Conservation (phyloP, 2,113 vertebrate genomes). For the Sarotherodon lohbergeri region DNA sequence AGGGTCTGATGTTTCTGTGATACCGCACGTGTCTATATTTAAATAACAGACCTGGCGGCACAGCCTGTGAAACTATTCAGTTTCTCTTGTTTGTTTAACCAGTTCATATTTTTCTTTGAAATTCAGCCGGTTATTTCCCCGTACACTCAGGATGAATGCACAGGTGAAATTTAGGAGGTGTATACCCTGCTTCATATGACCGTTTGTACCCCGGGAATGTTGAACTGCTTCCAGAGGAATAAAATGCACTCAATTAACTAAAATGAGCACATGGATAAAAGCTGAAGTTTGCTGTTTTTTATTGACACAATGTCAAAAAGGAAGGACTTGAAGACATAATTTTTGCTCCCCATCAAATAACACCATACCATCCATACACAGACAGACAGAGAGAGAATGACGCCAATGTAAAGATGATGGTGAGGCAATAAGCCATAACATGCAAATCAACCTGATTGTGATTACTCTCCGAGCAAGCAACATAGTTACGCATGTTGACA, state of each 20-base stretch:
- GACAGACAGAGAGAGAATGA: not conserved
- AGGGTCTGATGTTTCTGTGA: not conserved
- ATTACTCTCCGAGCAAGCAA: not conserved
- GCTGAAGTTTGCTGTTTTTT: not conserved
- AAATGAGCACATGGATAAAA: not conserved
- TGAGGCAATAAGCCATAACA: not conserved
- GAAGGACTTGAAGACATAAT: not conserved
- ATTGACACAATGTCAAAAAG: not conserved
- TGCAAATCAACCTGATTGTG: not conserved
- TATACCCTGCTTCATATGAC: not conserved
- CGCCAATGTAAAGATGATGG: not conserved
- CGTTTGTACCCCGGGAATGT: not conserved
- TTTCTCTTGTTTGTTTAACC: not conserved
- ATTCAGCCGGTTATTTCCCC: not conserved
- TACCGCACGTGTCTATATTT: not conserved
- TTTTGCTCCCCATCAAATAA: not conserved
- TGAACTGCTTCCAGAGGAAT: not conserved
- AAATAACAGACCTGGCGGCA: not conserved
- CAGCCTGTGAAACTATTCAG: not conserved
- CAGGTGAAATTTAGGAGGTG: not conserved
- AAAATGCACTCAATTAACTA: too few relatives aligned
- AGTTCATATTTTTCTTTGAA: not conserved
- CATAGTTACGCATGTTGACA: not conserved
- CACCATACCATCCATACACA: not conserved
- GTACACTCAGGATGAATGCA: not conserved